phyloP scores from a whole-genome alignment of 2,797 vertebrate species.

The Pangasius macronema region DNA sequence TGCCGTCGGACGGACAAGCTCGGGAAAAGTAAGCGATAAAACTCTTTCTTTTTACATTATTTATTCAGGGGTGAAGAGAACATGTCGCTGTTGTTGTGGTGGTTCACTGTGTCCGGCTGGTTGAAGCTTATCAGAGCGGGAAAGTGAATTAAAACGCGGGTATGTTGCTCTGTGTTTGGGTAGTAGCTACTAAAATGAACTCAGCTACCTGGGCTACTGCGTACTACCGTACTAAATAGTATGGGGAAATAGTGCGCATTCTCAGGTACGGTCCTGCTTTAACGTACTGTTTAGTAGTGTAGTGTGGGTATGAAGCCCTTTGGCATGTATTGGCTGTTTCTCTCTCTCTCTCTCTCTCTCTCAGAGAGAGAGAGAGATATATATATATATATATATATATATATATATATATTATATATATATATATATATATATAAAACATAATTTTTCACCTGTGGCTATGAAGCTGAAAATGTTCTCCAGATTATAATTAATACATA shows the following conservation, averaged over 20 bases:
- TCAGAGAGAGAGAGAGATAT: too few species aligned
- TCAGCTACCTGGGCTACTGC: not conserved
- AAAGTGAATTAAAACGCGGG: slow-evolving; percentile 4
- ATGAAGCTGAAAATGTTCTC: not conserved
- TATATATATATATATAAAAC: too few species aligned
- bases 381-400: not conserved
- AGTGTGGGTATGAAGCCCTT: not conserved
- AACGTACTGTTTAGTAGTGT: slow-evolving; percentile 1
- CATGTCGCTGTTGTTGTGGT: not conserved
- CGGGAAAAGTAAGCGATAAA: slow-evolving; percentile 81
- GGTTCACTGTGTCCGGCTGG: not conserved
- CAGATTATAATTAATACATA: not conserved
- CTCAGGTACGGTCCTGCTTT: not conserved
- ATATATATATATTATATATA: too few species aligned
- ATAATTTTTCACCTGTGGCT: not conserved
- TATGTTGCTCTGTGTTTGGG: slow-evolving; percentile 3
- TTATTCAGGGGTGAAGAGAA: not conserved
- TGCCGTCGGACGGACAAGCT: slow-evolving; percentile 85
- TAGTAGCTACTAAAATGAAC: not conserved
- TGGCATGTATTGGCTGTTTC: not conserved
- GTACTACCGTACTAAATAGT: slow-evolving; percentile 9
- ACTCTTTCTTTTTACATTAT: slow-evolving; percentile 11
- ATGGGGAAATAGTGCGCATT: not conserved
- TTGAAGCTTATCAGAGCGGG: not conserved
- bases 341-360: not conserved